phyloP scores from a whole-genome alignment of 2,888 invertebrate species.

The Microdon myrmicae region DNA sequence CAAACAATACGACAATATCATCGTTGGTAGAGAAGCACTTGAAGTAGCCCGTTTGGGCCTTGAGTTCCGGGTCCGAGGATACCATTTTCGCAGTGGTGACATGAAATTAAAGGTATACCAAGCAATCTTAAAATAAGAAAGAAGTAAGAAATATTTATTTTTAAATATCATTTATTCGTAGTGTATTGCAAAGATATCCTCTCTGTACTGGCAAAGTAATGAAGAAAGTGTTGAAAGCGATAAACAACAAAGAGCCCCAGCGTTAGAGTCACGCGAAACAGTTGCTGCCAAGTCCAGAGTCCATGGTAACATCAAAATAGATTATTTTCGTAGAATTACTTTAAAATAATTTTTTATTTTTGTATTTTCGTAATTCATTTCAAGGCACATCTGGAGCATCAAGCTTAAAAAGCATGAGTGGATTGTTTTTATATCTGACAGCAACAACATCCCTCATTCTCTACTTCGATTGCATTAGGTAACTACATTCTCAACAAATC shows the following conservation, averaged over 20 bases:
- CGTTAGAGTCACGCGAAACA: slow-evolving; percentile 80
- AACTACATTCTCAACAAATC: slow-evolving; percentile 28
- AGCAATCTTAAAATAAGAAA: too few species aligned
- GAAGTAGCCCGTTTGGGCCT: slow-evolving; percentile 81
- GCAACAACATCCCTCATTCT: slow-evolving; percentile 37
- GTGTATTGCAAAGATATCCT: slow-evolving; percentile 88
- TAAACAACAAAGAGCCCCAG: slow-evolving; percentile 77
- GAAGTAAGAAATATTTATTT: not conserved
- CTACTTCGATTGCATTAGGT: slow-evolving; percentile 30
- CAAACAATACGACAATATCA: slow-evolving; percentile 68
- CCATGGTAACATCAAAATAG: slow-evolving; percentile 71
- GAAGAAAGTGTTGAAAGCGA: slow-evolving; percentile 88
- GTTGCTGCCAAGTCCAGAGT: slow-evolving; percentile 73
- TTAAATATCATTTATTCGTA: slow-evolving; percentile 57
- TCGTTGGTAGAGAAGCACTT: slow-evolving; percentile 72
- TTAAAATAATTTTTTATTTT: not conserved
- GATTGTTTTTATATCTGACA: slow-evolving; percentile 23
- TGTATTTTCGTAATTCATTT: too few species aligned
- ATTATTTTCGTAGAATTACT: too few species aligned
- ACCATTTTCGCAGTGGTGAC: slow-evolving; percentile 84
- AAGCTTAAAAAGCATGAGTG: slow-evolving; percentile 25
- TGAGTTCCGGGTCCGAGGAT: slow-evolving; percentile 81
- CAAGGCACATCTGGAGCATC: slow-evolving; percentile 38
- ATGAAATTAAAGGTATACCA: slow-evolving; percentile 80
- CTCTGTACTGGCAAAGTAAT: slow-evolving; percentile 86